Conservation (phyloP, 1,140 invertebrate genomes). For the Lordiphosa stackelbergi region DNA sequence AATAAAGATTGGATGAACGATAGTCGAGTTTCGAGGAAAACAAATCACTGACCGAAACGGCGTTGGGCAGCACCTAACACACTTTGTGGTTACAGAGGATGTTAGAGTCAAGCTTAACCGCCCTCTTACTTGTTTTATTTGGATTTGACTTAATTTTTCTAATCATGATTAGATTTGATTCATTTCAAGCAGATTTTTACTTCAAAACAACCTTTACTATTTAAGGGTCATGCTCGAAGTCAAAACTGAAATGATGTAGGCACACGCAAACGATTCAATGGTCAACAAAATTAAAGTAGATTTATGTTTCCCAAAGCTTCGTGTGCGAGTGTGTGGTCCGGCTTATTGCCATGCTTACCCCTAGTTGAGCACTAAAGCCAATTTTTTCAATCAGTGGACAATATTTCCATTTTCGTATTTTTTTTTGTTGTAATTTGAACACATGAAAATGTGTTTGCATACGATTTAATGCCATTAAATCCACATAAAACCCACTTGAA, state of each 20-base stretch:
- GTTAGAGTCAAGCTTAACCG: too few species aligned
- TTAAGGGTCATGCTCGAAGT: slow-evolving; percentile 27
- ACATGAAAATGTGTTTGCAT: slow-evolving; percentile 21
- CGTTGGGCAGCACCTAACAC: too few species aligned
- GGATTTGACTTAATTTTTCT: too few species aligned
- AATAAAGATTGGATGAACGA: too few species aligned
- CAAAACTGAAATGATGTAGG: slow-evolving; percentile 16
- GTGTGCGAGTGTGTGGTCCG: slow-evolving; percentile 20
- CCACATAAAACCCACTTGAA: slow-evolving; percentile 13
- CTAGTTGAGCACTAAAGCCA: slow-evolving; percentile 54
- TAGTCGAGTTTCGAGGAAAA: too few species aligned
- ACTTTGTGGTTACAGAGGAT: too few species aligned
- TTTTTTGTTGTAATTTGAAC: slow-evolving; percentile 9
- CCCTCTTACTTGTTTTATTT: too few species aligned
- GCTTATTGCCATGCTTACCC: slow-evolving; percentile 58
- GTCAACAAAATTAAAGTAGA: slow-evolving; percentile 34
- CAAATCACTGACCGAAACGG: too few species aligned
- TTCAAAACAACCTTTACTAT: slow-evolving; percentile 27
- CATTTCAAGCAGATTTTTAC: too few species aligned
- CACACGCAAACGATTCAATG: slow-evolving; percentile 25
- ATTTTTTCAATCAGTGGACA: slow-evolving; percentile 49
- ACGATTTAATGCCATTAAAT: slow-evolving; percentile 19
- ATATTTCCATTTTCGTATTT: neutral
- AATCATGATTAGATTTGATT: too few species aligned
- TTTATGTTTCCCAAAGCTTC: slow-evolving; percentile 32